Evolutionary conservation across 1,140 invertebrate species (phyloP).

Genomic region (Heliconius hermathena): DNA sequence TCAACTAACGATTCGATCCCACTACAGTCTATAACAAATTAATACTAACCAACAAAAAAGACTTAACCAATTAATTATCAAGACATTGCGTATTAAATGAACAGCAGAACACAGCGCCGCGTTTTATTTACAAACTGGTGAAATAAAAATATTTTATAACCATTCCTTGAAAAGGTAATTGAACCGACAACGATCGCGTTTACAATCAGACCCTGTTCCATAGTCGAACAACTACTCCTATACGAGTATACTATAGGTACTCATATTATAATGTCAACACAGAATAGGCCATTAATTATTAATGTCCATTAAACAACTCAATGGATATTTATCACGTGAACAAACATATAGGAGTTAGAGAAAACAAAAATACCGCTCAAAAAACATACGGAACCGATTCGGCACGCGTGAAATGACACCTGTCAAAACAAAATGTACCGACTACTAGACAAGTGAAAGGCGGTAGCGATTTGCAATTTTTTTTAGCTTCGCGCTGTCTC

Average conservation of each 20-base stretch:
- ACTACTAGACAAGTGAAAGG: conserved; percentile 17
- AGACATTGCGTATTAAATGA: too few relatives aligned
- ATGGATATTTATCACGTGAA: conserved; percentile 13
- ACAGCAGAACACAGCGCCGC: too few relatives aligned
- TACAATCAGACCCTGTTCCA: too few relatives aligned
- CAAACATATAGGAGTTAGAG: conserved; percentile 27
- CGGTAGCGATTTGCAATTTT: conserved; percentile 28
- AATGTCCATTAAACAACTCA: conserved; percentile 6
- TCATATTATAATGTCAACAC: neutral
- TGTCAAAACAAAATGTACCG: conserved; percentile 51
- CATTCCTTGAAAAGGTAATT: too few relatives aligned
- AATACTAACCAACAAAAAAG: too few relatives aligned
- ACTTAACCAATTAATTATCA: too few relatives aligned
- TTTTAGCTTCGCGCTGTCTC: neutral
- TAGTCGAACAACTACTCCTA: neutral
- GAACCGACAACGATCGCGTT: too few relatives aligned
- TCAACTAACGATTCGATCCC: too few relatives aligned
- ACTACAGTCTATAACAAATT: too few relatives aligned
- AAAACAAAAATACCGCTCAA: conserved; percentile 34
- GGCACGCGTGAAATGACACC: conserved; percentile 53
- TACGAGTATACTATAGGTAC: neutral
- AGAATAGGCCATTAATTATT: neutral
- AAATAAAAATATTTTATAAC: too few relatives aligned
- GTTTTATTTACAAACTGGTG: too few relatives aligned
- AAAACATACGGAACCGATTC: conserved; percentile 42